Evolutionary conservation across 2,888 invertebrate genomes (phyloP).

Genomic region (Drosophila kuntzei): DNA sequence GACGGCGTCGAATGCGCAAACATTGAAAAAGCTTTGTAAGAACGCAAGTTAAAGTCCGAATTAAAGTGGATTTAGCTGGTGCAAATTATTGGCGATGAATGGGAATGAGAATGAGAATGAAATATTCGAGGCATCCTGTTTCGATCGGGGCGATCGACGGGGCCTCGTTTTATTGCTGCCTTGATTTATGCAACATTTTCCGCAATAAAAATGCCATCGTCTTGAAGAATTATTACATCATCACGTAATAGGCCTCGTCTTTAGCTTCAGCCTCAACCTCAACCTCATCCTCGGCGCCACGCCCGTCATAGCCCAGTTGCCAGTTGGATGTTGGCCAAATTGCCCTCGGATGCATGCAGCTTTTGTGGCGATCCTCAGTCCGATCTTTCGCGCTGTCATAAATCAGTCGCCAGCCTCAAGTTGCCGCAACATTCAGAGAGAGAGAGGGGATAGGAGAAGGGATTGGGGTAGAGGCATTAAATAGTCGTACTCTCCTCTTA

Average conservation of each 20-base stretch:
- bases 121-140: slow-evolving; percentile 67
- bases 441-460: neutral
- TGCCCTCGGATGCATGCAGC: slow-evolving; percentile 59
- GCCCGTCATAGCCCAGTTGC: slow-evolving; percentile 57
- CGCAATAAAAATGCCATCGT: slow-evolving; percentile 79
- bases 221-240: slow-evolving; percentile 79
- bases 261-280: slow-evolving; percentile 19
- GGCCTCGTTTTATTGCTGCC: slow-evolving; percentile 74
- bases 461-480: slow-evolving; percentile 56
- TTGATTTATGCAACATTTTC: slow-evolving; percentile 81
- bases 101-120: slow-evolving; percentile 64
- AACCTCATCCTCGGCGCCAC: slow-evolving; percentile 58
- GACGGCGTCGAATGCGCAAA: slow-evolving; percentile 60
- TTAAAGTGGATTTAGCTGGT: slow-evolving; percentile 45
- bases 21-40: slow-evolving; percentile 39
- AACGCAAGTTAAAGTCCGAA: slow-evolving; percentile 22
- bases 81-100: slow-evolving; percentile 69
- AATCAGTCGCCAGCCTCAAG: slow-evolving; percentile 71
- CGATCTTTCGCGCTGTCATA: slow-evolving; percentile 73
- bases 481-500: slow-evolving; percentile 69
- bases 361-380: slow-evolving; percentile 38
- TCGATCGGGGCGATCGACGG: slow-evolving; percentile 55
- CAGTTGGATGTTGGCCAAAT: slow-evolving; percentile 53
- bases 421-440: slow-evolving; percentile 39
- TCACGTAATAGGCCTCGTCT: slow-evolving; percentile 74